Base-by-base conservation (phyloP, 53 echinoderm and acorn worm genomes). In the Apostichopus leukothele region DNA sequence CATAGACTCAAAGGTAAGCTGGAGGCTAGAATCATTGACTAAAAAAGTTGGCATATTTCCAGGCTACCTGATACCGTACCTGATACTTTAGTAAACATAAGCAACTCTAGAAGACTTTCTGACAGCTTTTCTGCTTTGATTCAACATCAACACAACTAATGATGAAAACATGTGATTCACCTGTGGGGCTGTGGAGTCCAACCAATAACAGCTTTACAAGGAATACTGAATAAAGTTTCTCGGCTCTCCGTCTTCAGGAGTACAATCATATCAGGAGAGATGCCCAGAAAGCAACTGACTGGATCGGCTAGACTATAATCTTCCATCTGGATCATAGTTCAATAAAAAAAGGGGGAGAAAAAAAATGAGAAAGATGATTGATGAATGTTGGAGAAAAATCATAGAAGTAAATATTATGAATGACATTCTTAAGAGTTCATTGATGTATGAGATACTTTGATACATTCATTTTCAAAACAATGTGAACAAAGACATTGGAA, bases 181-280 rank as follows among this genome's bases (percentile, higher is more conserved):
- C 94, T 94, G 90, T 94, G 95, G 60, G 89, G 94, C 63, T 90
- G 91, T 18, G 93, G 93, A 0, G 97, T 97, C 95, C 97, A 97
- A 11, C 97, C 97, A 9, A 97, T 95, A 91, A 97, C 88, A 23
- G 97, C 92, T 27, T 89, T 90, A 80, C 90, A 95, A 0, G 95
- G 94, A 51, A 97, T 94, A 71, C 94, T 93, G 90, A 97, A 97
- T 78, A 97, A 90, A 53, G 92, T 92, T 20, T 95, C 93, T 67
- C 76, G 86, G 27, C 66, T 91, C 57, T 77, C 55, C 60, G 89
- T 88, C 59, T 89, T 90, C 68, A 95, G 83, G 52, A 97, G 91
- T 5, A 94, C 92, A 26, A 97, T 90, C 88, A 92, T 89, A 14
- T 97, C 97, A 20, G 94, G 90, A 0, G 97, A 97, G 53, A 97